phyloP scores from a whole-genome alignment of 2,888 invertebrate genomes.

The Hypercompe scribonia region DNA sequence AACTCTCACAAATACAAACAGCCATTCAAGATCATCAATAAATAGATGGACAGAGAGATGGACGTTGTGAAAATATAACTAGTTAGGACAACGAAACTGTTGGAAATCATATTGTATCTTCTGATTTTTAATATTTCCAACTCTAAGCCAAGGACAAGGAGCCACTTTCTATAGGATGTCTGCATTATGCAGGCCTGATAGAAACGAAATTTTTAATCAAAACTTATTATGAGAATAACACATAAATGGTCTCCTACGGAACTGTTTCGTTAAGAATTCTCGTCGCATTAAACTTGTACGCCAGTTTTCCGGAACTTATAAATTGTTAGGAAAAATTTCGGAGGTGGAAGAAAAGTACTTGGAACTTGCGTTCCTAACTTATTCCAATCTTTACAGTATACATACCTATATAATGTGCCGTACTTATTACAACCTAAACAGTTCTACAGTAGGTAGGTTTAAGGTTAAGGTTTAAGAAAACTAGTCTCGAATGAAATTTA shows the following conservation, averaged over 20 bases:
- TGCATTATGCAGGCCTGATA: conserved; percentile 6
- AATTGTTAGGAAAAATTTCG: conserved; percentile 46
- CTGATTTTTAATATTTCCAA: neutral
- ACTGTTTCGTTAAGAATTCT: conserved; percentile 46
- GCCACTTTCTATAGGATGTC: neutral
- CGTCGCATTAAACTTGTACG: conserved; percentile 50
- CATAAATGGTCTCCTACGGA: conserved; percentile 32
- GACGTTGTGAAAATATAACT: no score
- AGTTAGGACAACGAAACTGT: no score
- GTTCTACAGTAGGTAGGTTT: neutral
- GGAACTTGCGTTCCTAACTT: conserved; percentile 27
- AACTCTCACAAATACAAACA: no score
- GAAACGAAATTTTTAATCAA: conserved; percentile 46
- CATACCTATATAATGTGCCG: neutral
- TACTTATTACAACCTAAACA: neutral
- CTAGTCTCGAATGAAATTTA: no score
- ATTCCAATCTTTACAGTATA: conserved; percentile 13
- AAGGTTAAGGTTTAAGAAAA: neutral
- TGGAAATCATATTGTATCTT: neutral
- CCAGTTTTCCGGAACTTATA: conserved; percentile 49
- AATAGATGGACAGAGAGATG: no score
- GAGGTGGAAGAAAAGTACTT: conserved; percentile 30
- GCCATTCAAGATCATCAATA: no score
- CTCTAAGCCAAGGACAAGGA: neutral
- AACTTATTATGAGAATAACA: conserved; percentile 39